A percentile compares a stretch with the other conserved stretches of the same genome.
Evolutionary conservation across 2,113 vertebrate species (phyloP).

Genomic region (Mustela lutreola): DNA sequence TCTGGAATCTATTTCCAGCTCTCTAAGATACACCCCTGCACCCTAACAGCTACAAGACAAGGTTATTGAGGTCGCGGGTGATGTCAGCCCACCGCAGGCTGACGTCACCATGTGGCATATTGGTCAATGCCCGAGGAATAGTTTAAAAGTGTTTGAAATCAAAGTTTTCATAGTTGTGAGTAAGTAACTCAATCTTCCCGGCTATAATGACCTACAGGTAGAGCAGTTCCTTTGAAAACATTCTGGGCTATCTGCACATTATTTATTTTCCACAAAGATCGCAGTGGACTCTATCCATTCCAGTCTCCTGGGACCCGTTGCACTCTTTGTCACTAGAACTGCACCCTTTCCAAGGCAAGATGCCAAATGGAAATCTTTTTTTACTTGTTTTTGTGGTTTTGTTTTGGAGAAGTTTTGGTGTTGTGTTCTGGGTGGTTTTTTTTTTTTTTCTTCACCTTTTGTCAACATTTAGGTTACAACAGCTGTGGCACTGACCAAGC

Average conservation of each 20-base stretch:
- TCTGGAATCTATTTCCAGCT: neutral
- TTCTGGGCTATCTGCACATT: neutral
- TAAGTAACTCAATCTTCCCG: neutral
- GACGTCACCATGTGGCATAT: fast-evolving
- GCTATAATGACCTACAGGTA: neutral
- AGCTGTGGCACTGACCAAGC: slow-evolving; percentile 54
- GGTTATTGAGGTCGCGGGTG: fast-evolving
- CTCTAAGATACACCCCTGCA: neutral
- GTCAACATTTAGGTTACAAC: slow-evolving; percentile 70
- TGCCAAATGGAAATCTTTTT: slow-evolving; percentile 8
- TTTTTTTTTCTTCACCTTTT: neutral
- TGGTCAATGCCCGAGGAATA: neutral
- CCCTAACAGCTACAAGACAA: fast-evolving
- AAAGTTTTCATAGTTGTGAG: neutral
- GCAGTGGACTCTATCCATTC: neutral
- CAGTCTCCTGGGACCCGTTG: neutral
- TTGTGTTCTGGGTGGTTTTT: neutral
- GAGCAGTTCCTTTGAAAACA: neutral
- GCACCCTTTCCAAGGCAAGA: slow-evolving; percentile 1
- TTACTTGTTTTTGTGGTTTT: slow-evolving; percentile 65
- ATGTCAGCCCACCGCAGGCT: fast-evolving
- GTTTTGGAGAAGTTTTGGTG: slow-evolving; percentile 45
- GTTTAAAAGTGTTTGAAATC: neutral
- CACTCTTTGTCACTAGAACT: neutral
- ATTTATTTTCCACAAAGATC: slow-evolving; percentile 35